Percentiles rank a stretch among this genome's conserved stretches.
These are phyloP conservation scores for Orthonyx spaldingii DNA, from an alignment of 2,113 vertebrate species.

Conservation along the genomic window DNA sequence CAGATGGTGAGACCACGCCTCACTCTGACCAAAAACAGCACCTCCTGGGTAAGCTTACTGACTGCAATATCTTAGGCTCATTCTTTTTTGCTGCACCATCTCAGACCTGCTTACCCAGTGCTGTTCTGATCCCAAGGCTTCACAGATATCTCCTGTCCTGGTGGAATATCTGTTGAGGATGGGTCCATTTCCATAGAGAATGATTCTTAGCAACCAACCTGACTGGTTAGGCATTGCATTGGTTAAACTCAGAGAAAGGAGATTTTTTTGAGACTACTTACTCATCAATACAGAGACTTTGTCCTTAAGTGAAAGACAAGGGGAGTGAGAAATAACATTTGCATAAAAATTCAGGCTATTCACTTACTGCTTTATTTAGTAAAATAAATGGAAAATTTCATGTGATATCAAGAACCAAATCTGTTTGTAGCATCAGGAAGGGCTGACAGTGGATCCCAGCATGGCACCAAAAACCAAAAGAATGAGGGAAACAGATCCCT, in stretches of 20 bases:
- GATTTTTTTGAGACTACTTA: neutral
- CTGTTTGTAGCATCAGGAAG: neutral
- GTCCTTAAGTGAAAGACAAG: neutral
- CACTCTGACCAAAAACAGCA: neutral
- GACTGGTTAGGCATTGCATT: neutral
- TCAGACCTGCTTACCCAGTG: neutral
- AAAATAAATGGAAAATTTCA: constrained; percentile 1
- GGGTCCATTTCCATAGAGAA: neutral
- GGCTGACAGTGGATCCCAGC: neutral
- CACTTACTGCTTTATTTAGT: constrained; percentile 45
- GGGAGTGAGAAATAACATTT: neutral
- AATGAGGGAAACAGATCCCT: neutral
- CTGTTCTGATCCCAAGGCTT: neutral
- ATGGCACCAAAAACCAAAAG: neutral
- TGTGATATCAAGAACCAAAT: neutral
- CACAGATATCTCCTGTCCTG: neutral
- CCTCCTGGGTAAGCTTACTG: neutral
- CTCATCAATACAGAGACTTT: neutral
- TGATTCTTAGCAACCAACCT: neutral
- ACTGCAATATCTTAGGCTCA: neutral
- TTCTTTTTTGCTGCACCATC: neutral
- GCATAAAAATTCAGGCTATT: neutral
- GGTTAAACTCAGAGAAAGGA: neutral
- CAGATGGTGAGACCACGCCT: neutral
- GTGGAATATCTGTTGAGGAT: neutral